phyloP scores from a whole-genome alignment of 1,140 invertebrate species.

The Zaprionus capensis region DNA sequence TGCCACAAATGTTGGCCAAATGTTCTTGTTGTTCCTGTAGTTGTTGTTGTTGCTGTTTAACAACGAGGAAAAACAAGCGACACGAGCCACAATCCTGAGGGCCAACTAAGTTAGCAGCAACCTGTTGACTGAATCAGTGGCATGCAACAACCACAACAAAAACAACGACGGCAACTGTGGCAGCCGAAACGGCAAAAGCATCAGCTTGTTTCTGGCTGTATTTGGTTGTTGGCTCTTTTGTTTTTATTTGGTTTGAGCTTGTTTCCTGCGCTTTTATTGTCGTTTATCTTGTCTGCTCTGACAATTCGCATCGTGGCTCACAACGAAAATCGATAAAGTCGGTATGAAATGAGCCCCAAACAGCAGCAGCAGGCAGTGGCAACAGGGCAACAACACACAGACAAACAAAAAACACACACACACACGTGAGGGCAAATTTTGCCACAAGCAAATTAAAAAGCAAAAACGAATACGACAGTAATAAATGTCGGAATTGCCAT shows the following conservation, averaged over 20 bases:
- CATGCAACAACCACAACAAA: slow-evolving; percentile 8
- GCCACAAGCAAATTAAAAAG: slow-evolving; percentile 52
- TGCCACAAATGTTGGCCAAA: slow-evolving; percentile 26
- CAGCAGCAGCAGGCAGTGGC: no score
- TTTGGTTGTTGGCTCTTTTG: neutral
- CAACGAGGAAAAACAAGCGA: slow-evolving; percentile 35
- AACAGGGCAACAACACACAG: neutral
- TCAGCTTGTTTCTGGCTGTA: slow-evolving; percentile 18
- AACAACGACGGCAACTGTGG: slow-evolving; percentile 5
- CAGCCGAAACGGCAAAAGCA: slow-evolving; percentile 3
- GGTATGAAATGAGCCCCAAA: slow-evolving; percentile 15
- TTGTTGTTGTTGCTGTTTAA: slow-evolving; percentile 1
- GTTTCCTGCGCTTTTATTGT: slow-evolving; percentile 49
- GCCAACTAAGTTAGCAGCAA: slow-evolving; percentile 39
- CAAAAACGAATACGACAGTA: slow-evolving; percentile 7
- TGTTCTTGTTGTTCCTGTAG: slow-evolving; percentile 4
- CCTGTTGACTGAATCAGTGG: slow-evolving; percentile 57
- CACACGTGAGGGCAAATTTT: slow-evolving; percentile 37
- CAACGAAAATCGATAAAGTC: slow-evolving; percentile 54
- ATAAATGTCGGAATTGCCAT: no score
- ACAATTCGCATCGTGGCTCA: slow-evolving; percentile 28
- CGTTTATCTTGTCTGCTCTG: slow-evolving; percentile 45
- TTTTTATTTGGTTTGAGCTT: slow-evolving; percentile 30
- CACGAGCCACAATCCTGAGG: slow-evolving; percentile 33
- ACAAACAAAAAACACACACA: slow-evolving; percentile 12